Conservation (phyloP, 2,113 vertebrate species). For the Isurus oxyrinchus region DNA sequence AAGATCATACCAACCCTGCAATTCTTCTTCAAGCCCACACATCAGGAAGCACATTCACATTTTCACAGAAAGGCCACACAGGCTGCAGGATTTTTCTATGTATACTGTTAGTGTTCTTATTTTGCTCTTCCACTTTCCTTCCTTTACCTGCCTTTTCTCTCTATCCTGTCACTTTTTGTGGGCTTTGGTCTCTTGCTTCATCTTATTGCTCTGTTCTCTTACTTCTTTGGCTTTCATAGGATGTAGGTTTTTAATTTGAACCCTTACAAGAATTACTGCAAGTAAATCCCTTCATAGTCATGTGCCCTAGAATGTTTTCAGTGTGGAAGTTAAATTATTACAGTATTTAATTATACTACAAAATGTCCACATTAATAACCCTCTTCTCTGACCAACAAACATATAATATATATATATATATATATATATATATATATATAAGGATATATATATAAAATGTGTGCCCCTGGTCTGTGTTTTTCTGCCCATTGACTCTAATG, state of each 20-base stretch:
- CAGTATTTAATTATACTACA: neutral
- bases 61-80: slow-evolving; percentile 17
- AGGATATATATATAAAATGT: neutral
- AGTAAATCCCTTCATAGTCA: slow-evolving; percentile 23
- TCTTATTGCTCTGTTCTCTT: neutral
- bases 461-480: neutral
- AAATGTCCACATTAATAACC: neutral
- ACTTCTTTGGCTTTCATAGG: neutral
- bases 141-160: neutral
- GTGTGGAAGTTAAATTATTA: neutral
- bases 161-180: neutral
- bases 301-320: neutral
- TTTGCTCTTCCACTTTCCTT: neutral
- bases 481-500: neutral
- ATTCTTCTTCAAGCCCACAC: neutral
- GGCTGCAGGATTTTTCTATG: neutral
- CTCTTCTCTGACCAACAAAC: neutral
- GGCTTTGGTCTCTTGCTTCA: neutral
- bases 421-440: no score
- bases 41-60: neutral
- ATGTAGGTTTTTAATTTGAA: neutral
- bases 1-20: neutral
- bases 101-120: neutral
- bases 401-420: no score
- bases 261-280: slow-evolving; percentile 15